Percentiles rank a stretch among this genome's conserved stretches.
Conservation (phyloP, 2,797 vertebrate species). For the Gallinago nigripennis region DNA sequence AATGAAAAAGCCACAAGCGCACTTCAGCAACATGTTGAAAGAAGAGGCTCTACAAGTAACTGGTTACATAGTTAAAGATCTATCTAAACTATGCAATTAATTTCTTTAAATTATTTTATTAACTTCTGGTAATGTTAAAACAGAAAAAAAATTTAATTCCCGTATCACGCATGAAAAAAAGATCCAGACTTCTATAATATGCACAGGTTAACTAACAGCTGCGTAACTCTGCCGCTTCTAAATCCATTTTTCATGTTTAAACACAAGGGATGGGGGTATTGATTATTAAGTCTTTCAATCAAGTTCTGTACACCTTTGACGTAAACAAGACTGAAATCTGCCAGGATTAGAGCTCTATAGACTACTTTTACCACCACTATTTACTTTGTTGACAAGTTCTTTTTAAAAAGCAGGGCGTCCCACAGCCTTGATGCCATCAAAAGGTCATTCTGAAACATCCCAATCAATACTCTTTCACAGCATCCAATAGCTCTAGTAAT, state of each 20-base stretch:
- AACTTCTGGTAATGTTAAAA: background rate
- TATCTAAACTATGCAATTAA: background rate
- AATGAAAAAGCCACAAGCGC: background rate
- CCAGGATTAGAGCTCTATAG: background rate
- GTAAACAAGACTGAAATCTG: background rate
- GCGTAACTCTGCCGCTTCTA: background rate
- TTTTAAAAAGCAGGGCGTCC: background rate
- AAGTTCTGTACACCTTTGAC: background rate
- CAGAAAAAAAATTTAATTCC: background rate
- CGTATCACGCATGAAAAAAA: accelerated
- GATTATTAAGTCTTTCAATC: background rate
- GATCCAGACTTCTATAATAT: background rate
- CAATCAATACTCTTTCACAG: background rate
- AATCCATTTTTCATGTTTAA: background rate
- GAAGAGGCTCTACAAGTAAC: background rate
- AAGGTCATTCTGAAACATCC: background rate
- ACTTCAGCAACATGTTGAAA: background rate
- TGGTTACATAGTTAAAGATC: background rate
- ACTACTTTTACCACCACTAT: background rate
- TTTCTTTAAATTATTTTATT: background rate
- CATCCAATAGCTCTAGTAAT: accelerated
- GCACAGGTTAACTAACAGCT: background rate
- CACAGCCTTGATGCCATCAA: background rate
- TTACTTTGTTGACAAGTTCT: background rate
- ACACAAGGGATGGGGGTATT: background rate